These are phyloP conservation scores for Luidia sarsii DNA, from an alignment of 53 echinoderm and acorn worm species.

Conservation along the genomic window DNA sequence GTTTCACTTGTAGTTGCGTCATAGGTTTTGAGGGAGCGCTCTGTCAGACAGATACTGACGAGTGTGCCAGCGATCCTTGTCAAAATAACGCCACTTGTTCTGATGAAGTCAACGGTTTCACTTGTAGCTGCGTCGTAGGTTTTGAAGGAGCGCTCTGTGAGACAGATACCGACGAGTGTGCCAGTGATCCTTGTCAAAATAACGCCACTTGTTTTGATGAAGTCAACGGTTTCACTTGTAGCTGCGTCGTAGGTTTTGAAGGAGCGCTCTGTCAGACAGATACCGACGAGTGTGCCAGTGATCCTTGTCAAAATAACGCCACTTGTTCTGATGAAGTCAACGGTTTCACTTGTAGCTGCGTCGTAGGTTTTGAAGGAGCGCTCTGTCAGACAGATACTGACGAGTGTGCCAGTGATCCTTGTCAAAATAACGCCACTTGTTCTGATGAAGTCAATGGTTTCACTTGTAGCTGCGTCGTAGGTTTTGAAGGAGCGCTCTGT, in stretches of 20 bases:
- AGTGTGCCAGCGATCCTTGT: background rate
- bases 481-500: conserved; percentile 14
- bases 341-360: conserved; percentile 8
- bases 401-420: conserved; percentile 16
- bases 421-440: conserved; percentile 20
- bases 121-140: background rate
- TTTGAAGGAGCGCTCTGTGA: background rate
- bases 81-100: background rate
- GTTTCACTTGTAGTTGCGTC: background rate
- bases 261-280: conserved; percentile 14
- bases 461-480: background rate
- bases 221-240: background rate
- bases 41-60: background rate
- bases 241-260: background rate
- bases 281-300: conserved; percentile 28
- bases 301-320: conserved; percentile 43
- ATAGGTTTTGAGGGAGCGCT: background rate
- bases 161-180: background rate
- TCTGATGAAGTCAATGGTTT: background rate
- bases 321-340: conserved; percentile 18
- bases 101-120: background rate
- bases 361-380: background rate
- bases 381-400: conserved; percentile 7
- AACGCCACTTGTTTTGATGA: background rate
- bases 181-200: background rate